These are phyloP conservation scores for Harpagoxenus sublaevis DNA, from an alignment of 2,888 invertebrate genomes.

Conservation along the genomic window DNA sequence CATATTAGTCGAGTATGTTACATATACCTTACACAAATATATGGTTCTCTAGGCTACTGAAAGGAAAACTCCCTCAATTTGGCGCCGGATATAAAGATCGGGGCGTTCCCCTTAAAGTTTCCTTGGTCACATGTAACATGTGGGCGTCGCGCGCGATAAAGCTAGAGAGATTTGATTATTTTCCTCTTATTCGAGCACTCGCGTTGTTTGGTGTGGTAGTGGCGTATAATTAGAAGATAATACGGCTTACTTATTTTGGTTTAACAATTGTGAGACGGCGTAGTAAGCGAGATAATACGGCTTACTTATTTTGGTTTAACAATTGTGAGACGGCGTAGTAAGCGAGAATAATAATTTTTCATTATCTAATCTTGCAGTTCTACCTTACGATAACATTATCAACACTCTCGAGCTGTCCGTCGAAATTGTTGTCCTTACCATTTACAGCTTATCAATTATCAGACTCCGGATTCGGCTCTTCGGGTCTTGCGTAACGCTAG, in stretches of 20 bases:
- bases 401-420: not conserved
- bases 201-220: constrained; percentile 30
- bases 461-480: not conserved
- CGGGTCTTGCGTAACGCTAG: not conserved
- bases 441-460: not conserved
- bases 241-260: constrained; percentile 19
- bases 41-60: constrained; percentile 31
- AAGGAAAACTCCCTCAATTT: constrained; percentile 45
- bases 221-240: not conserved
- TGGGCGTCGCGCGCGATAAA: constrained; percentile 34
- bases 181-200: constrained; percentile 33
- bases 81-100: constrained; percentile 40
- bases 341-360: constrained; percentile 20
- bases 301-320: constrained; percentile 28
- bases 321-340: constrained; percentile 2
- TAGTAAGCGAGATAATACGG: not conserved
- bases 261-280: constrained; percentile 17
- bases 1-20: constrained; percentile 77
- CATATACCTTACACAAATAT: constrained; percentile 59
- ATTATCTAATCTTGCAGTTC: not conserved
- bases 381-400: constrained; percentile 8
- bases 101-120: constrained; percentile 26
- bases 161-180: constrained; percentile 54
- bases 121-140: constrained; percentile 3
- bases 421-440: not conserved